Conservation (phyloP, 2,797 vertebrate genomes). For the Rallus crepitans region DNA sequence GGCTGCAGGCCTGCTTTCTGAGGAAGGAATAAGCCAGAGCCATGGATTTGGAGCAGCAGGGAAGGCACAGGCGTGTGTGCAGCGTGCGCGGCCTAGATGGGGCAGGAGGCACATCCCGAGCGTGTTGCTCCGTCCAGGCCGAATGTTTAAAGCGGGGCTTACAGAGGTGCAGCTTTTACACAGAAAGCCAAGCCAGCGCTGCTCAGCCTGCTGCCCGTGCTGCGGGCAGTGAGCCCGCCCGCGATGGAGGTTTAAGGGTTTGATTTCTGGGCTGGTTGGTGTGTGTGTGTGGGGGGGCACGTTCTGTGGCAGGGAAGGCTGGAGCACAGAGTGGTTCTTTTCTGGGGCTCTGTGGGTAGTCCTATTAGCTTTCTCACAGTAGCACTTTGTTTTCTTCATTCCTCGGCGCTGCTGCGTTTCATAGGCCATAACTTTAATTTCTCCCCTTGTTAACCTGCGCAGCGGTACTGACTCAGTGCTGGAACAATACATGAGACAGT, state of each 20-base stretch:
- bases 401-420: background rate
- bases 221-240: background rate
- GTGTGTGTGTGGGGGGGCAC: too few species aligned
- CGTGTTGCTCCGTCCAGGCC: accelerated
- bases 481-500: conserved; percentile 23
- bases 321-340: background rate
- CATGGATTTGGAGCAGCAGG: background rate
- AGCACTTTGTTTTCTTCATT: background rate
- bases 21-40: background rate
- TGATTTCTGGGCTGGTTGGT: background rate
- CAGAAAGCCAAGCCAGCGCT: background rate
- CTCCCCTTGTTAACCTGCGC: conserved; percentile 16
- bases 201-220: accelerated
- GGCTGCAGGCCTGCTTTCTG: background rate
- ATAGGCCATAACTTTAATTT: background rate
- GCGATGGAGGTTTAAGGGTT: background rate
- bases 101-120: background rate
- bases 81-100: accelerated
- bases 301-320: background rate
- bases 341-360: background rate
- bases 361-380: conserved; percentile 12
- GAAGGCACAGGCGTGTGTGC: background rate
- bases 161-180: background rate
- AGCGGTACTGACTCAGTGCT: conserved; percentile 47
- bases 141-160: background rate